Base-by-base conservation (phyloP, 1,140 invertebrate genomes). In the Drosophila malerkotliana region DNA sequence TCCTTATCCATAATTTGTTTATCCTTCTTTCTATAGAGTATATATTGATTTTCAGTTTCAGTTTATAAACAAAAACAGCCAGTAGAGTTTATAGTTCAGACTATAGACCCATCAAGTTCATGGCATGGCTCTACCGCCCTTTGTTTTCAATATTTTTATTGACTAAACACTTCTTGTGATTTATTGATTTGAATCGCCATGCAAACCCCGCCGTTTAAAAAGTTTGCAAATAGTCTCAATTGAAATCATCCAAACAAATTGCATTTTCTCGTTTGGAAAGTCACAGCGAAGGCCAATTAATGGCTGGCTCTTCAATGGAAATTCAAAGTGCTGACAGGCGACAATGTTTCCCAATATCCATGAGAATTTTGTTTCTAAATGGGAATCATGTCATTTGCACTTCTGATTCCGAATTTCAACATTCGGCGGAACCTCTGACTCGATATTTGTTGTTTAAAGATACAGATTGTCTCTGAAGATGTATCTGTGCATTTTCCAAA, bases 291-390 rank as follows among this genome's bases (percentile, higher is more conserved):
- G 82, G 82, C 77, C 82, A 79, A 88, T 82, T 77, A 77, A 77
- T 71, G 53, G 49, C 1, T 57, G 15, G 55, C 39, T 63, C 18
- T 52, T 68, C 53, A 75, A 85, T 73, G 69, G 47, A 24, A 59
- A 78, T 72, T 59, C 63, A 45, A 55, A 59, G 79, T 82, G 83
- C 80, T 88, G 82, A 87, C 83, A 85, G 77, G 60, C 63, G 60
- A 79, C 64, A 75, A 55, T 55, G 51, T 76, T 15, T 59, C 44
- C 44, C 45, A 53, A 82, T 51, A 77, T 66, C 76, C 68, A 81
- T 60, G 21, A 21, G 21, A 21, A 21, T 21, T 6, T 39, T 54
- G 58, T 66, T 62, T 68, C 60, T 53, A 68, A 63, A 55, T 73
- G 60, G 68, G 73, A 58, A 56, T 55, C 82, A 66, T 82, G 66